Percentiles rank a stretch among this genome's conserved stretches.
phyloP scores from a whole-genome alignment of 2,888 invertebrate species.

The Artemia sinica region DNA sequence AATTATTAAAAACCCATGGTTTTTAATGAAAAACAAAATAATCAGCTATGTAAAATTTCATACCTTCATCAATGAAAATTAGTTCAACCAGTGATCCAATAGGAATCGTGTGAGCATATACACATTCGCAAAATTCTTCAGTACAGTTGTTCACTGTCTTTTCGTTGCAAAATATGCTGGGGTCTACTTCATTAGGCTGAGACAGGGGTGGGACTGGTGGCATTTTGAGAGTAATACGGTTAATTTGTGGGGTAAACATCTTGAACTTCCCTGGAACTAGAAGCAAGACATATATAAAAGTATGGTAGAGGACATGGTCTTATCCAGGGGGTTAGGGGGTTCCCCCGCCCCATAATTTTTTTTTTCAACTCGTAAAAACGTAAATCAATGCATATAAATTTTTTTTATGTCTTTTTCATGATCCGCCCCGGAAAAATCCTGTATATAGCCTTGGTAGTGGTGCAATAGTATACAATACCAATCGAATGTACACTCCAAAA shows the following conservation, averaged over 20 bases:
- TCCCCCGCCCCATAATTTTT: no score
- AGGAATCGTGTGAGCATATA: slow-evolving; percentile 59
- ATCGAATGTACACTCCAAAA: no score
- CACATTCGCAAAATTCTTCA: slow-evolving; percentile 58
- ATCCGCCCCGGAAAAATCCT: no score
- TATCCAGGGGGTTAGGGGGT: no score
- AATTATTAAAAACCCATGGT: background rate
- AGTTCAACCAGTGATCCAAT: slow-evolving; percentile 62
- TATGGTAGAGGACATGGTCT: no score
- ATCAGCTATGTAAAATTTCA: slow-evolving; percentile 10
- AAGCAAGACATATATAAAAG: slow-evolving; percentile 24
- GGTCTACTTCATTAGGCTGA: slow-evolving; percentile 43
- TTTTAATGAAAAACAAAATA: slow-evolving; percentile 16
- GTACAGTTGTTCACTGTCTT: slow-evolving; percentile 49
- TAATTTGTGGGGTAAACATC: slow-evolving; percentile 66
- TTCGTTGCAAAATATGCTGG: slow-evolving; percentile 53
- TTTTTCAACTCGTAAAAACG: no score
- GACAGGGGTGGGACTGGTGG: slow-evolving; percentile 55
- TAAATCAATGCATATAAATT: no score
- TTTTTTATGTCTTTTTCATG: no score
- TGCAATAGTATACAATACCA: no score
- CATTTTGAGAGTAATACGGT: slow-evolving; percentile 58
- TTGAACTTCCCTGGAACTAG: slow-evolving; percentile 42
- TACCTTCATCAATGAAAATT: slow-evolving; percentile 65
- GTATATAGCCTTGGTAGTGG: no score